Evolutionary conservation across 2,113 vertebrate species (phyloP).

Genomic region (Collichthys lucidus): DNA sequence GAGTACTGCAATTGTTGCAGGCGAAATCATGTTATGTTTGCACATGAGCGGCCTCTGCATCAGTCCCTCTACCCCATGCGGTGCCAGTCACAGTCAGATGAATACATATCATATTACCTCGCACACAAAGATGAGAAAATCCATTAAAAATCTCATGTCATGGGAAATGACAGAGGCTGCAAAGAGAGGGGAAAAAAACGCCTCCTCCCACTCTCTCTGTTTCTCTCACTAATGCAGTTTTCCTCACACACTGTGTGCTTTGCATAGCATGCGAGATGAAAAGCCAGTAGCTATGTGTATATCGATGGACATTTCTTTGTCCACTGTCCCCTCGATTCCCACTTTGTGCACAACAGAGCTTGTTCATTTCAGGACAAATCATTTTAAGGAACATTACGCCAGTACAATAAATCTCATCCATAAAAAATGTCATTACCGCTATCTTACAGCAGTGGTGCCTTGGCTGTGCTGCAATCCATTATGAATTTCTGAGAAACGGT

Average conservation of each 20-base stretch:
- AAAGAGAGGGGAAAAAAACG: conserved; percentile 17
- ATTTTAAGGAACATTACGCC: conserved; percentile 32
- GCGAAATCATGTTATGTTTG: conserved; percentile 53
- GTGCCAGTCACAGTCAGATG: conserved; percentile 42
- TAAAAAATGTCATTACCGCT: conserved; percentile 15
- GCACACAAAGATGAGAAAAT: conserved; percentile 59
- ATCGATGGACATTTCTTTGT: conserved; percentile 22
- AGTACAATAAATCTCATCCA: conserved; percentile 14
- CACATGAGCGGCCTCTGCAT: conserved; percentile 43
- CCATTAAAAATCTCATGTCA: conserved; percentile 66
- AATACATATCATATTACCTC: conserved; percentile 60
- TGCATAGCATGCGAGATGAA: conserved; percentile 34
- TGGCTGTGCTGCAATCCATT: conserved; percentile 1
- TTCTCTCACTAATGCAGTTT: conserved; percentile 15
- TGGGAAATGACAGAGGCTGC: conserved; percentile 50
- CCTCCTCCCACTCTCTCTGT: background rate
- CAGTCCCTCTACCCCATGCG: conserved; percentile 34
- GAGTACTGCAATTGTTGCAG: conserved; percentile 11
- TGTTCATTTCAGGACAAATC: conserved; percentile 37
- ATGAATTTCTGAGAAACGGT: conserved; percentile 5
- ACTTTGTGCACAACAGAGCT: conserved; percentile 9
- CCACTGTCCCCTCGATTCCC: background rate
- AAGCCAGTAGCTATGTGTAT: conserved; percentile 15
- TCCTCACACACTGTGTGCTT: background rate
- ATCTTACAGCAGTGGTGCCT: background rate